These are phyloP conservation scores for Anticlea derivata DNA, from an alignment of 2,888 invertebrate genomes.

Conservation along the genomic window DNA sequence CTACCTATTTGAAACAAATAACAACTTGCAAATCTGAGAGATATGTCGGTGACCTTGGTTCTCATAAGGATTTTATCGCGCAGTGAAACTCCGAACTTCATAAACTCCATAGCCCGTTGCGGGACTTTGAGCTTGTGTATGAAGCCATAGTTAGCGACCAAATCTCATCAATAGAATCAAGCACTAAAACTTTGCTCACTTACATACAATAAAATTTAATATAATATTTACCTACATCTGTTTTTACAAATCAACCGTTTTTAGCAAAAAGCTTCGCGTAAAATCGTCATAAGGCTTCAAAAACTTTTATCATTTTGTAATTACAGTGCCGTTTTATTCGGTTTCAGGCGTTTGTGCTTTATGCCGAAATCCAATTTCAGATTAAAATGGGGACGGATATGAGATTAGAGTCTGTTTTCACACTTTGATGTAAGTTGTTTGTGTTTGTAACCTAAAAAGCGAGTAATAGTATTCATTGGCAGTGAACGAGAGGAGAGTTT, in stretches of 20 bases:
- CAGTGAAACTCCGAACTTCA: no score
- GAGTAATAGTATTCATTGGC: background rate
- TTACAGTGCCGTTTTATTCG: slow-evolving; percentile 9
- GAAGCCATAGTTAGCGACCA: no score
- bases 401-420: slow-evolving; percentile 18
- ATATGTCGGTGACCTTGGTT: no score
- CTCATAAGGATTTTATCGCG: no score
- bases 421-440: slow-evolving; percentile 13
- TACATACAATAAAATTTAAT: no score
- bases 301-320: slow-evolving; percentile 5
- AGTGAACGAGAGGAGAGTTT: background rate
- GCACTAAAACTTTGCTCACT: no score
- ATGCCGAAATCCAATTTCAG: slow-evolving; percentile 24
- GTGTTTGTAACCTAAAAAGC: background rate
- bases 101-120: no score
- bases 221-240: no score
- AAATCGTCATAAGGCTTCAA: background rate
- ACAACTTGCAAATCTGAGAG: no score
- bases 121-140: no score
- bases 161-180: no score
- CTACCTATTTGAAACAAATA: no score
- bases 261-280: background rate
- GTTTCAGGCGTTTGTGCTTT: slow-evolving; percentile 3
- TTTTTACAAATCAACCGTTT: background rate
- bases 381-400: slow-evolving; percentile 21